A percentile compares a stretch with the other conserved stretches of the same genome.
Conservation (phyloP, 1,140 invertebrate species). For the Drosophila neocordata region DNA sequence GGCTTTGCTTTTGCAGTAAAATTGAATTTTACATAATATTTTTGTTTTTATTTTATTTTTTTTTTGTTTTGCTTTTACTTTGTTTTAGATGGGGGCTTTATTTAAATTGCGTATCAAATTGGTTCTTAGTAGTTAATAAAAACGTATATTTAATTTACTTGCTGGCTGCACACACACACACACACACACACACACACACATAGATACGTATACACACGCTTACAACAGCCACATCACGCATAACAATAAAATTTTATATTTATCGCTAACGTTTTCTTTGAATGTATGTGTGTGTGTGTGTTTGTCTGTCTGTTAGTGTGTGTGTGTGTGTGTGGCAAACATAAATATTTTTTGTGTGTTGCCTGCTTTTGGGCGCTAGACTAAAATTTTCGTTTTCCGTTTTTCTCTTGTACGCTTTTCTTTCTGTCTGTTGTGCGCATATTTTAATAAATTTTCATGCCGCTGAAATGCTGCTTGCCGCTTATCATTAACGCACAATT, state of each 20-base stretch:
- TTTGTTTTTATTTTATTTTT: conserved; percentile 35
- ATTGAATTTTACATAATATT: conserved; percentile 76
- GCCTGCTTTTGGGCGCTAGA: conserved; percentile 47
- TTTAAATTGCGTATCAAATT: conserved; percentile 80
- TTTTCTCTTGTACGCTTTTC: not conserved
- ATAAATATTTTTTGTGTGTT: conserved; percentile 62
- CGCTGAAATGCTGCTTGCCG: conserved; percentile 74
- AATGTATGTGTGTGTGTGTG: conserved; percentile 18
- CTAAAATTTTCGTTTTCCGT: conserved; percentile 27
- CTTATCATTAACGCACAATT: conserved; percentile 81
- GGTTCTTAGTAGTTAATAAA: conserved; percentile 82
- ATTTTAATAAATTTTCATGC: conserved; percentile 81
- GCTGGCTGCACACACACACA: conserved; percentile 34
- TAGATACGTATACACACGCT: conserved; percentile 13
- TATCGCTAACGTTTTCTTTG: conserved; percentile 76
- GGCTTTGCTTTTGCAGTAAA: conserved; percentile 73
- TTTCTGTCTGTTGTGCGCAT: conserved; percentile 60
- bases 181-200: conserved; percentile 26
- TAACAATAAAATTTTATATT: conserved; percentile 82
- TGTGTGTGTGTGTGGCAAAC: conserved; percentile 51
- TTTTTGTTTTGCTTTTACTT: conserved; percentile 3
- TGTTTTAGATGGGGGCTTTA: conserved; percentile 48
- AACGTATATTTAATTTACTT: conserved; percentile 81
- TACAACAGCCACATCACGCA: conserved; percentile 47
- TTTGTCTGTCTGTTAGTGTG: conserved; percentile 27